A percentile compares a stretch with the other conserved stretches of the same genome.
Evolutionary conservation across 2,888 invertebrate genomes (phyloP).

Genomic region (Spisula subtruncata): DNA sequence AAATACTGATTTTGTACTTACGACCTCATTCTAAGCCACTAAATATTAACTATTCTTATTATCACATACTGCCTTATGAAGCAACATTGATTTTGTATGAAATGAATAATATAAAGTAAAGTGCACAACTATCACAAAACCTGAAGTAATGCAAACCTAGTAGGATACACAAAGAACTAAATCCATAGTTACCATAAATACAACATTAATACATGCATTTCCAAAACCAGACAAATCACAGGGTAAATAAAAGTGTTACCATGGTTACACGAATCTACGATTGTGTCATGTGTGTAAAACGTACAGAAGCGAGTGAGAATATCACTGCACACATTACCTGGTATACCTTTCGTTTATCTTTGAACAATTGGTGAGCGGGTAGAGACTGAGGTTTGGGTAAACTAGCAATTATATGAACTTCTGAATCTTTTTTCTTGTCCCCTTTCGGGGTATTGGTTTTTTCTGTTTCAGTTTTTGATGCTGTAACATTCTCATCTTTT

Average conservation of each 20-base stretch:
- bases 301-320: background rate
- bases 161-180: no score
- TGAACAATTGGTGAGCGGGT: slow-evolving; percentile 80
- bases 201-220: no score
- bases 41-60: no score
- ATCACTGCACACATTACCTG: slow-evolving; percentile 68
- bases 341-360: slow-evolving; percentile 76
- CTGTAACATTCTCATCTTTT: slow-evolving; percentile 64
- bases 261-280: background rate
- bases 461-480: slow-evolving; percentile 60
- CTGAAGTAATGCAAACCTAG: no score
- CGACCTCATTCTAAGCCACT: no score
- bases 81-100: no score
- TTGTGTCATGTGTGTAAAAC: background rate
- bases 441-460: slow-evolving; percentile 65
- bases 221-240: no score
- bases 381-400: slow-evolving; percentile 83
- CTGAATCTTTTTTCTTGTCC: slow-evolving; percentile 70
- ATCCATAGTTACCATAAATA: no score
- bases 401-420: slow-evolving; percentile 79
- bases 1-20: no score
- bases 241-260: background rate
- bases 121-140: no score
- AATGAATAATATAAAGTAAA: no score
- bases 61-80: no score